Evolutionary conservation across 2,888 invertebrate genomes (phyloP), one percentile per base, ranked within the genome.

Genomic region (Noctua comes): DNA sequence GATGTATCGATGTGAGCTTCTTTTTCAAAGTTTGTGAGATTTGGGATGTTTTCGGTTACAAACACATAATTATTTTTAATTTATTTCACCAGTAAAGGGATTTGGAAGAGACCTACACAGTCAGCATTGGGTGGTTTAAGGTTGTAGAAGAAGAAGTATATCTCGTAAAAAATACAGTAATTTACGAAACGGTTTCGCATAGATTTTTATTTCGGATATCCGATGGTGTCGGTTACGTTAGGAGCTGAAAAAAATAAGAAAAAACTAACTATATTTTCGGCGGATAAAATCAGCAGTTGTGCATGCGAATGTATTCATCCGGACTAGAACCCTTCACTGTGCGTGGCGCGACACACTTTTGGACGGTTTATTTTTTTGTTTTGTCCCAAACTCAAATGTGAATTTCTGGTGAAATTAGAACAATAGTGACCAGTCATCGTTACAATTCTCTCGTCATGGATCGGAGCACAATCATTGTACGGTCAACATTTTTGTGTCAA

Each of bases 381-480:
- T 77, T 69, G 24, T 70, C 24, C 86, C 82, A 86, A 90, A 64
- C 21, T 31, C 27, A 71, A 66, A 69, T 90, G 57, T 88, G 68
- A 65, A 84, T 86, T 81, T 90, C 89, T 88, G 89, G 90, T 92
- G 91, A 92, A 93, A 92, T 94, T 94, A 95, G 95, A 95, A 96
- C 96, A 96, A 96, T 95, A 88, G 86, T 88, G 88, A 83, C 84
- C 90, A 89, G 87, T 89, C 91, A 90, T 93, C 90, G 94, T 94
- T 92, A 94, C 93, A 93, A 90, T 92, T 90, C 88, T 90, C 90
- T 91, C 95, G 96, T 96, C 95, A 96, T 92, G 96, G 94, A 82
- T 94, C 91, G 91, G 85, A 92, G 95, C 93, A 90, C 93, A 94
- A 93, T 93, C 95, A 96, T 96, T 96, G 95, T 96, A 90, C 90